Evolutionary conservation across 53 echinoderm and acorn worm genomes (phyloP), one percentile per base, ranked within the genome.

Genomic region (Stichopus horrens): DNA sequence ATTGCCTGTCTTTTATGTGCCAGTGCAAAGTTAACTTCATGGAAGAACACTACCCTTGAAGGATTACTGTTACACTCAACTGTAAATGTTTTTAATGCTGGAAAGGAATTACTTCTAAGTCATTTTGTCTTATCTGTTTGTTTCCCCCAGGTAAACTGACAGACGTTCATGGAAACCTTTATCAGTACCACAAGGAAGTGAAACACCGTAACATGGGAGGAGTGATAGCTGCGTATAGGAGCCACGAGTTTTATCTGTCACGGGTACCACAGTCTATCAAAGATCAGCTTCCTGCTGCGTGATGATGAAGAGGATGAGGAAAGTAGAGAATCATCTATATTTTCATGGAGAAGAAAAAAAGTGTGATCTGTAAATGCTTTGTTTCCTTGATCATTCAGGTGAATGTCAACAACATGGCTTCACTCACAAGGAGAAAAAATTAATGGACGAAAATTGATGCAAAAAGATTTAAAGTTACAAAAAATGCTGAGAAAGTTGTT

Each of bases 131-230:
- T 37, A 37, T 0, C 37, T 75, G 75, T 16, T 75, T 13, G 57
- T 23, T 83, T 22, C 54, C 20, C 58, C 3, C 90, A 97, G 98
- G 98, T 55, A 88, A 86, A 76, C 76, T 97, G 76, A 97, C 98
- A 8, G 93, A 92, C 90, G 94, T 96, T 63, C 99, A 99, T 90
- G 96, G 96, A 82, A 91, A 93, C 80, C 75, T 58, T 54, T 94
- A 95, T 75, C 55, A 79, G 55, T 99, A 96, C 71, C 91, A 96
- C 73, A 99, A 99, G 66, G 96, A 99, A 81, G 91, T 99, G 21
- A 94, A 94, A 86, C 91, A 94, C 83, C 86, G 77, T 86, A 99
- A 99, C 90, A 96, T 93, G 16, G 96, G 94, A 54, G 96, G 99
- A 54, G 96, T 96, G 65, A 90, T 99, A 60, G 99, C 99, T 18